Evolutionary conservation across 2,113 vertebrate genomes (phyloP).

Genomic region (Anarrhichthys ocellatus): DNA sequence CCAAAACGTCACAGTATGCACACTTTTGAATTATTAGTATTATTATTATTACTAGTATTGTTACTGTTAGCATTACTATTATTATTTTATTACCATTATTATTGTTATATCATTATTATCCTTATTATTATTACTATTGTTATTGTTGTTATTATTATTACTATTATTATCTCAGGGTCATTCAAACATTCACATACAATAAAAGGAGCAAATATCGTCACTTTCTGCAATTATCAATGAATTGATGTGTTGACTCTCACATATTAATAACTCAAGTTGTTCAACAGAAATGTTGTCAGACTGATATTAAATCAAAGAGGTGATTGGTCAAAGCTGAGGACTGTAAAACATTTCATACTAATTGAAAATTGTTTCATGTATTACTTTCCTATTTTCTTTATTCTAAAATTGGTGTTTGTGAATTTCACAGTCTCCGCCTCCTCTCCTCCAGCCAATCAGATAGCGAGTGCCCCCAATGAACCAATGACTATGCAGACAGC

Average conservation of each 20-base stretch:
- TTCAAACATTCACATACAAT: too few species aligned
- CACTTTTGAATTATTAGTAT: background rate
- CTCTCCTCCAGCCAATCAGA: slow-evolving; percentile 19
- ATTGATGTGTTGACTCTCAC: too few species aligned
- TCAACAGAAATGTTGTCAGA: too few species aligned
- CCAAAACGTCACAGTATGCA: background rate
- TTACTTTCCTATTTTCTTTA: background rate
- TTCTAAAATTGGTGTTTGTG: background rate
- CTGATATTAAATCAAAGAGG: too few species aligned
- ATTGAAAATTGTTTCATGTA: too few species aligned
- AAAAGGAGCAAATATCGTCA: too few species aligned
- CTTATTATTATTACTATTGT: background rate
- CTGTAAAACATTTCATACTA: too few species aligned
- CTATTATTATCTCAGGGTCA: background rate
- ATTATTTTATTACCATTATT: background rate
- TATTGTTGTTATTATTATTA: background rate
- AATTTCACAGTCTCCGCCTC: background rate
- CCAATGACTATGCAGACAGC: background rate
- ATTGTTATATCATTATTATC: background rate
- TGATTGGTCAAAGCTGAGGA: too few species aligned
- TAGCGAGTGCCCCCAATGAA: background rate
- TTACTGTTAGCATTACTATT: background rate
- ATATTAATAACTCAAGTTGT: too few species aligned
- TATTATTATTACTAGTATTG: too few species aligned
- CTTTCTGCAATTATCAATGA: too few species aligned